These are phyloP conservation scores for Diaphora mendica DNA, from an alignment of 2,888 invertebrate species.

Conservation along the genomic window DNA sequence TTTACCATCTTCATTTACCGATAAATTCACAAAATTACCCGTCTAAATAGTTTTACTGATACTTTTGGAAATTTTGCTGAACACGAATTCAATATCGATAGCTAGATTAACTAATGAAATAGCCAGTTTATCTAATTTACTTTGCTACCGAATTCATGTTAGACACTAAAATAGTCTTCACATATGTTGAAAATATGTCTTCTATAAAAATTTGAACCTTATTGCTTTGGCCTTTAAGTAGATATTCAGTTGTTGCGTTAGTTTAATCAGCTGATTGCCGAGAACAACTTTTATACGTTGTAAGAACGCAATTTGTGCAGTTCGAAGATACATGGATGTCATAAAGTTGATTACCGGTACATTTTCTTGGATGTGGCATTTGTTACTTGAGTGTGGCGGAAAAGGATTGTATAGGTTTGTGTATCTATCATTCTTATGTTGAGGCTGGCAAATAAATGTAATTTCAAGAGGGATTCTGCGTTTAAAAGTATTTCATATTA, in stretches of 20 bases:
- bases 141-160: conserved; percentile 48
- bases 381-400: conserved; percentile 18
- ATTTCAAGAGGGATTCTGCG: not conserved
- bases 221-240: conserved; percentile 19
- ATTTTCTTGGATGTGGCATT: conserved; percentile 46
- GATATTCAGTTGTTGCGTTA: conserved; percentile 23
- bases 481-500: not conserved
- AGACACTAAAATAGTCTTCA: conserved; percentile 48
- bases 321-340: conserved; percentile 55
- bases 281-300: conserved; percentile 72
- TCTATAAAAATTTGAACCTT: conserved; percentile 31
- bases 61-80: conserved; percentile 38
- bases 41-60: conserved; percentile 26
- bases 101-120: conserved; percentile 45
- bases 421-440: conserved; percentile 14
- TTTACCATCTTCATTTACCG: conserved; percentile 11
- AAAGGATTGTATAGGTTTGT: conserved; percentile 18
- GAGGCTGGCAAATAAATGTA: conserved; percentile 7
- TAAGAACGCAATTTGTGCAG: conserved; percentile 71
- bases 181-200: conserved; percentile 27
- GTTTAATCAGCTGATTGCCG: conserved; percentile 56
- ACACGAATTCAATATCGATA: conserved; percentile 37
- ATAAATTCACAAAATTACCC: conserved; percentile 15
- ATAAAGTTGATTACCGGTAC: conserved; percentile 50
- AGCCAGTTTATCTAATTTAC: conserved; percentile 48